A percentile compares a stretch with the other conserved stretches of the same genome.
phyloP scores from a whole-genome alignment of 2,113 vertebrate species.

The Noctilio leporinus region DNA sequence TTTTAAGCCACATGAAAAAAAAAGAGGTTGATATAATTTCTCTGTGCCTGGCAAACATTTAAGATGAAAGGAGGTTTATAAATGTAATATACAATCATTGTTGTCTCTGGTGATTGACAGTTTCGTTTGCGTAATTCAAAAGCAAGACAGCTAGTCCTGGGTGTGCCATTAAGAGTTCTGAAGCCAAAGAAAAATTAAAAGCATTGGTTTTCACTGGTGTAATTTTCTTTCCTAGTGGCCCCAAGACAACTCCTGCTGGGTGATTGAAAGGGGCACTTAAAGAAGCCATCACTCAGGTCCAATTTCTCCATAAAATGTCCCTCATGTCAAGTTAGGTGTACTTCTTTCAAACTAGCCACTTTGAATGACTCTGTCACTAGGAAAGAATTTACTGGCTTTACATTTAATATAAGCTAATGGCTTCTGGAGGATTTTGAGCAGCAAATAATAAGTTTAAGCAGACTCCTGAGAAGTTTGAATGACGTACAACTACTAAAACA shows the following conservation, averaged over 20 bases:
- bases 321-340: constrained; percentile 62
- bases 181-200: constrained; percentile 14
- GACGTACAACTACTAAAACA: constrained; percentile 39
- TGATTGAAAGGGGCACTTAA: constrained; percentile 42
- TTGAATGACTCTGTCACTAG: constrained; percentile 78
- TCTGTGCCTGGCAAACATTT: not conserved
- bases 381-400: constrained; percentile 80
- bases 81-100: rapidly evolving
- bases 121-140: not conserved
- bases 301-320: constrained; percentile 69
- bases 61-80: not conserved
- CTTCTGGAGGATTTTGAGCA: constrained; percentile 76
- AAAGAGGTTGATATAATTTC: not conserved
- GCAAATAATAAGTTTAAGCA: constrained; percentile 71
- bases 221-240: not conserved
- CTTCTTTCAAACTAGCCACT: constrained; percentile 72
- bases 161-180: not conserved
- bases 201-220: not conserved
- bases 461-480: constrained; percentile 71
- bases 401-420: constrained; percentile 75
- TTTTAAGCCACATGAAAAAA: not conserved
- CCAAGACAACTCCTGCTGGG: constrained; percentile 11
- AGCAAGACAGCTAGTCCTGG: not conserved
- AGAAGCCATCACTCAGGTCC: constrained; percentile 58
- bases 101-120: not conserved